These are phyloP conservation scores for Sebastes elongatus DNA, from an alignment of 2,797 vertebrate species.

Conservation along the genomic window DNA sequence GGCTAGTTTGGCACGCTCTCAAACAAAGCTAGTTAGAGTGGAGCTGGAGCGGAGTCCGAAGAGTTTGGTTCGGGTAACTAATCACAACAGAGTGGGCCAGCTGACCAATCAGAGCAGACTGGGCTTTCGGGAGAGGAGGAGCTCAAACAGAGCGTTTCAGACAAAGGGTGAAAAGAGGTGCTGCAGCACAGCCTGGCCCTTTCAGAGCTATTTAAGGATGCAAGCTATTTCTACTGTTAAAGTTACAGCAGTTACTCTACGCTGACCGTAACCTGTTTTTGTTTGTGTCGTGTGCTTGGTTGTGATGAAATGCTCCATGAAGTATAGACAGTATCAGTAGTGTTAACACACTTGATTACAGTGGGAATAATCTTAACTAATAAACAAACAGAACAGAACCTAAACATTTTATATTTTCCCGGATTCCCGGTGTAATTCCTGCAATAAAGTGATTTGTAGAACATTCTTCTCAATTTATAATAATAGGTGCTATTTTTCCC, in stretches of 20 bases:
- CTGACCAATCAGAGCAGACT: too few relatives aligned
- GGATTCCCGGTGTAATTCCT: constrained; percentile 67
- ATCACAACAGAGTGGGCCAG: too few relatives aligned
- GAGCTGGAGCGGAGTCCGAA: too few relatives aligned
- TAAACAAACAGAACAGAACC: constrained; percentile 49
- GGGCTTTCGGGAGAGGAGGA: too few relatives aligned
- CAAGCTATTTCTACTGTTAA: not conserved
- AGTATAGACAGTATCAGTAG: constrained; percentile 37
- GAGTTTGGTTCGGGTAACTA: too few relatives aligned
- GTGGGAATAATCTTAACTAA: constrained; percentile 33
- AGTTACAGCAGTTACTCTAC: constrained; percentile 12
- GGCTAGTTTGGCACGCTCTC: too few relatives aligned
- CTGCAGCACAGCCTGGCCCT: not conserved
- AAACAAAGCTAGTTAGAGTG: too few relatives aligned
- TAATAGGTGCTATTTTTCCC: not conserved
- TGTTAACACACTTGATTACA: constrained; percentile 42
- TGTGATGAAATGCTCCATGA: constrained; percentile 36
- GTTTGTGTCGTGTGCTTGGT: constrained; percentile 15
- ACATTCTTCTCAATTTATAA: constrained; percentile 26
- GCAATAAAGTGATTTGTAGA: constrained; percentile 81
- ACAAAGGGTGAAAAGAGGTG: too few relatives aligned
- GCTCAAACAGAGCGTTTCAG: too few relatives aligned
- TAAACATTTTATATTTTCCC: constrained; percentile 48
- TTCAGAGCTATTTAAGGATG: constrained; percentile 21
- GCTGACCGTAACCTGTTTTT: constrained; percentile 32